Evolutionary conservation across 1,140 invertebrate species (phyloP), one percentile per base, ranked within the genome.

Genomic region (Euura lappo): DNA sequence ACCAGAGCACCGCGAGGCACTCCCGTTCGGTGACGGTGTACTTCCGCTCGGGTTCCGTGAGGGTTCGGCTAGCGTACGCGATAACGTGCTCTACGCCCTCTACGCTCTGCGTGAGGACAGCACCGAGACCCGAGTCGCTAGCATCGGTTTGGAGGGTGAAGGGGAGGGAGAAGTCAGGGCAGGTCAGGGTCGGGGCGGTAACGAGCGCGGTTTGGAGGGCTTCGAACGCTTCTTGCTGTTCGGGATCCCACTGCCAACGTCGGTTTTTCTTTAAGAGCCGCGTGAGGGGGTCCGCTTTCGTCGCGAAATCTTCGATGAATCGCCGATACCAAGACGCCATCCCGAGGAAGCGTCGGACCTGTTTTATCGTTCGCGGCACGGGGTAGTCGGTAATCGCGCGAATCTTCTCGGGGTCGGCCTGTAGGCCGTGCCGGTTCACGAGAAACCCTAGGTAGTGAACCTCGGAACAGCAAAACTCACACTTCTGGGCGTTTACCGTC

Each of bases 1-100:
- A 86, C 83, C 83, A 88, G 2, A 91, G 77, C 3, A 91, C 80
- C 0, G 89, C 88, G 2, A 90, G 74, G 79, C 72, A 74, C 82
- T 90, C 89, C 67, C 82, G 73, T 73, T 90, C 88, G 0, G 84
- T 87, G 3, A 80, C 83, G 2, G 75, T 74, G 71, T 89, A 90
- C 65, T 89, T 89, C 45, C 64, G 28, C 77, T 90, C 85, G 65
- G 80, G 78, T 1, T 71, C 8, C 6, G 65, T 75, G 8, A 89
- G 72, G 3, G 74, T 71, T 13, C 85, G 46, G 72, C 86, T 86
- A 13, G 80, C 79, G 78, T 86, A 89, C 2, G 79, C 79, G 6
- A 89, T 79, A 3, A 82, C 83, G 51, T 68, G 44, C 46, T 80
- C 79, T 45, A 73, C 72, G 5, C 77, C 71, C 3, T 79, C 71